phyloP scores from a whole-genome alignment of 1,140 invertebrate species.

The Aphaenogaster ashmeadi region DNA sequence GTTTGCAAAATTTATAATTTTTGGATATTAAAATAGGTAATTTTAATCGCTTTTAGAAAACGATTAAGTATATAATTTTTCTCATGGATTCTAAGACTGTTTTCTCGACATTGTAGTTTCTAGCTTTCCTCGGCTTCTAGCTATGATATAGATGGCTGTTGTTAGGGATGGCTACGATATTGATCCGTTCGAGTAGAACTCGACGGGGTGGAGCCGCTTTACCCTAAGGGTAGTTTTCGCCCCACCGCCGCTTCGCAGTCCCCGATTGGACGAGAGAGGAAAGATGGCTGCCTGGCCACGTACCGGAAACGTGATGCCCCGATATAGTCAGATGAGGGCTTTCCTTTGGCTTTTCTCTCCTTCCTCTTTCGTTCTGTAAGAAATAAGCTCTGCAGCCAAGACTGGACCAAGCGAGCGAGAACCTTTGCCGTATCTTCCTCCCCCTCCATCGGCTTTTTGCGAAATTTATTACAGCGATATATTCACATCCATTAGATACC shows the following conservation, averaged over 20 bases:
- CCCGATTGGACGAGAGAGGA: slow-evolving; percentile 80
- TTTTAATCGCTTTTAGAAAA: neutral
- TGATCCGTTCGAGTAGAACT: slow-evolving; percentile 76
- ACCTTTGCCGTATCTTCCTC: slow-evolving; percentile 54
- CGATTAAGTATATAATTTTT: neutral
- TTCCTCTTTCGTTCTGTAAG: slow-evolving; percentile 63
- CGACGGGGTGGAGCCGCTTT: slow-evolving; percentile 77
- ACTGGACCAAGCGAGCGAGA: slow-evolving; percentile 55
- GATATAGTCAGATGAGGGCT: slow-evolving; percentile 75
- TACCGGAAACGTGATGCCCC: slow-evolving; percentile 84
- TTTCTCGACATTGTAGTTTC: slow-evolving; percentile 54
- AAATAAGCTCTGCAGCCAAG: slow-evolving; percentile 70
- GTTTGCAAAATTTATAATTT: neutral
- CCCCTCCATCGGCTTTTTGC: slow-evolving; percentile 82
- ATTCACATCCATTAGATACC: slow-evolving; percentile 87
- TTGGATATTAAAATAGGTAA: neutral
- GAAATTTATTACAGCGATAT: slow-evolving; percentile 88
- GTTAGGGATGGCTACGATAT: slow-evolving; percentile 68
- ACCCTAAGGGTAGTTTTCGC: slow-evolving; percentile 82
- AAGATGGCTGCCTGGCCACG: slow-evolving; percentile 84
- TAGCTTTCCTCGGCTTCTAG: slow-evolving; percentile 27
- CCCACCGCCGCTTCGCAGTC: slow-evolving; percentile 54
- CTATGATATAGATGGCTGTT: slow-evolving; percentile 18
- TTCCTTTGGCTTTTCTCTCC: slow-evolving; percentile 76
- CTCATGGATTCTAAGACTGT: slow-evolving; percentile 32